A percentile compares a stretch with the other conserved stretches of the same genome.
phyloP scores from a whole-genome alignment of 2,797 vertebrate genomes.

The Nyctalus aviator region DNA sequence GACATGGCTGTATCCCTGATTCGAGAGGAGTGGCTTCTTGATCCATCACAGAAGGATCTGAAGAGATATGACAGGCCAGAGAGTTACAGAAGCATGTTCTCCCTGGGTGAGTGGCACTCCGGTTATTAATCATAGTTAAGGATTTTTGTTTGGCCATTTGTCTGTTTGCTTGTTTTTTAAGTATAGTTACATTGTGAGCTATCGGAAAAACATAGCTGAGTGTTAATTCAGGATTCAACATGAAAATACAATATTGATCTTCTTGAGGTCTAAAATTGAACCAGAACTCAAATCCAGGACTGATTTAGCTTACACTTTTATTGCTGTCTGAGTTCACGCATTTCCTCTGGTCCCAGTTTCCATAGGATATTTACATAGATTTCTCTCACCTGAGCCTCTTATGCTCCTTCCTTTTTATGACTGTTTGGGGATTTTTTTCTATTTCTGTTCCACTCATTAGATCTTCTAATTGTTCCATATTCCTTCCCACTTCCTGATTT shows the following conservation, averaged over 20 bases:
- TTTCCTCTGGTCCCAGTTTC: neutral
- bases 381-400: neutral
- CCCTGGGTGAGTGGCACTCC: conserved; percentile 78
- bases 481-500: neutral
- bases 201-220: conserved; percentile 29
- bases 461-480: neutral
- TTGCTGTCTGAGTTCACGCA: neutral
- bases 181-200: neutral
- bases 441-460: neutral
- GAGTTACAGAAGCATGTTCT: conserved; percentile 71
- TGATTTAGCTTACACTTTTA: neutral
- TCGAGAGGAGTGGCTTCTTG: conserved; percentile 82
- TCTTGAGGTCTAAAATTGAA: neutral
- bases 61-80: conserved; percentile 69
- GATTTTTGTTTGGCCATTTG: neutral
- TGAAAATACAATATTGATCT: neutral
- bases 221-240: conserved; percentile 38
- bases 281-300: neutral
- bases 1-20: conserved; percentile 82
- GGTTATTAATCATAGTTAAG: neutral
- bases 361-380: neutral
- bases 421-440: neutral
- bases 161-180: neutral
- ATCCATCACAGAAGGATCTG: conserved; percentile 73
- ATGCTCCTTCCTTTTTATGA: neutral